Base-by-base conservation (phyloP, 2,797 vertebrate genomes). In the Lagodon rhomboides region DNA sequence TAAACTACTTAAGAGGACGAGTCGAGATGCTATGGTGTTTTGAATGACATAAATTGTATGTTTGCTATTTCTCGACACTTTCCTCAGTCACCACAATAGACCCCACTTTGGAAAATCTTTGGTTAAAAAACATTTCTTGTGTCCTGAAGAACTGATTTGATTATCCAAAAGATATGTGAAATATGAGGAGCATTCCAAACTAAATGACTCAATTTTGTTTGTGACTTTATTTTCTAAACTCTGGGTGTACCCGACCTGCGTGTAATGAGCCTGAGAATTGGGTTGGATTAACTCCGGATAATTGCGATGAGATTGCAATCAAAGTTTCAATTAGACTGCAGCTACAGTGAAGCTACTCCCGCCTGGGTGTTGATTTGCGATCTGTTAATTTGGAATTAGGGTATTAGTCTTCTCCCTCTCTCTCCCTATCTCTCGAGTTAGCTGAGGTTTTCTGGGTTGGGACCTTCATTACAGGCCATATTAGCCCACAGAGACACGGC, bases 281-380 rank as follows among this genome's bases (percentile, higher is more conserved):
- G 27, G 70, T 50, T 75, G 87, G 83, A 92, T 92, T 91, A 90
- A 80, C 77, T 63, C 65, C 51, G 77, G 83, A 85, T 91, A 87
- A 89, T 84, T 90, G 77, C 53, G 1, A 55, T 56, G 64, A 88
- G 90, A 87, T 86, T 86, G 80, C 85, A 90, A 91, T 91, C 86
- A 87, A 86, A 82, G 77, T 89, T 91, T 91, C 83, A 91, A 89
- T 90, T 89, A 90, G 60, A 78, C 75, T 59, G 77, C 56, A 64
- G 73, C 81, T 84, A 73, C 72, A 77, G 80, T 85, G 66, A 75
- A 67, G 64, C 72, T 72, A 63, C 65, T 83, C 75, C 54, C 47
- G 44, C 80, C 80, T 65, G 63, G 58, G 63, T 79, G 75, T 58
- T 82, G 82, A 85, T 87, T 82, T 87, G 77, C 12, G 3, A 84